A percentile compares a stretch with the other conserved stretches of the same genome.
These are phyloP conservation scores for Macropodus opercularis DNA, from an alignment of 2,797 vertebrate genomes.

Conservation along the genomic window DNA sequence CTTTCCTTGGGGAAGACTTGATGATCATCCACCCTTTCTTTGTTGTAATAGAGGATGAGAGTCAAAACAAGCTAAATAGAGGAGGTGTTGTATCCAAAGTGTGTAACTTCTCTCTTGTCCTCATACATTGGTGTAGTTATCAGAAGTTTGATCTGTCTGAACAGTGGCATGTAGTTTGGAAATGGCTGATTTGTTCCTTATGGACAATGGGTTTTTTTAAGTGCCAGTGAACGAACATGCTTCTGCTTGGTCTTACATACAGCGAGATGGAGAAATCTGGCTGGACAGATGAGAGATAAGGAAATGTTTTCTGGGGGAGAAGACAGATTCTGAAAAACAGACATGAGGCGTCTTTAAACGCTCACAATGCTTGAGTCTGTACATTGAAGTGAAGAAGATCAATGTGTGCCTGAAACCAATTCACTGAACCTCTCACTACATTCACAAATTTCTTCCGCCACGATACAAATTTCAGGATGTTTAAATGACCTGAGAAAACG, in stretches of 20 bases:
- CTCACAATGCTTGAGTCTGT: conserved; percentile 60
- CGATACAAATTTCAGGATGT: conserved; percentile 43
- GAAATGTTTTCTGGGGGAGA: conserved; percentile 66
- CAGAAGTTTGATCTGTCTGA: conserved; percentile 69
- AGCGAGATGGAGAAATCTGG: conserved; percentile 64
- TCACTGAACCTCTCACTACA: conserved; percentile 61
- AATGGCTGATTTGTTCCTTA: conserved; percentile 75
- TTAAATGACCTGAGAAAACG: conserved; percentile 46
- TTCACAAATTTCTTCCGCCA: conserved; percentile 44
- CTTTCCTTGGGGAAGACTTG: conserved; percentile 37
- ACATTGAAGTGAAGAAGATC: conserved; percentile 54
- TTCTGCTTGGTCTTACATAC: conserved; percentile 63
- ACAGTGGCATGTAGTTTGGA: conserved; percentile 71
- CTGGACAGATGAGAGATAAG: conserved; percentile 79
- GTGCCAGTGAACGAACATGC: conserved; percentile 60
- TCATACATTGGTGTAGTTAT: conserved; percentile 74
- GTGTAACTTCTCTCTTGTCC: conserved; percentile 40
- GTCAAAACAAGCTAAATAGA: conserved; percentile 77
- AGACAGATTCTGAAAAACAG: conserved; percentile 67
- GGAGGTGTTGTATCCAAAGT: conserved; percentile 64
- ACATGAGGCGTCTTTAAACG: conserved; percentile 69
- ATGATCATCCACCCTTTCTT: conserved; percentile 62
- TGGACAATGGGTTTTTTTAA: conserved; percentile 44
- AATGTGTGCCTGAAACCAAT: conserved; percentile 36
- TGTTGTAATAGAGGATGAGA: conserved; percentile 72